Evolutionary conservation across 2,113 vertebrate species (phyloP).

Genomic region (Malurus elegans): DNA sequence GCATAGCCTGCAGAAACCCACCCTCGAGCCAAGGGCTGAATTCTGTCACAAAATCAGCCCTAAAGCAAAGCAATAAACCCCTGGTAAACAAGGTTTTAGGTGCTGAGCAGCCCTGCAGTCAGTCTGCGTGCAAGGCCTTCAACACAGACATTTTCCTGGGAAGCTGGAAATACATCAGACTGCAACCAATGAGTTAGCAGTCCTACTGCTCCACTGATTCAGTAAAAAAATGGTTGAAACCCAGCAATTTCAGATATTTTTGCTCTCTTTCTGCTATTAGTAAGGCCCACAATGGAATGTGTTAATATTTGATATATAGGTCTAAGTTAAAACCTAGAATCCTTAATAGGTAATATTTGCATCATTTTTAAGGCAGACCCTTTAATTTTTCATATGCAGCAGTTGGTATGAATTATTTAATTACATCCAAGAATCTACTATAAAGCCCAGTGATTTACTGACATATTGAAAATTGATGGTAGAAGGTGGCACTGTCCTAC

Average conservation of each 20-base stretch:
- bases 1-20: fast-evolving
- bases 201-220: background rate
- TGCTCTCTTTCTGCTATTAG: background rate
- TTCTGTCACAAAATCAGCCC: background rate
- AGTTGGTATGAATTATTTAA: background rate
- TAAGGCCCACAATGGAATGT: background rate
- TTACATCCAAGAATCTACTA: background rate
- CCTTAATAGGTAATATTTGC: background rate
- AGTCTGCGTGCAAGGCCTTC: fast-evolving
- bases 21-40: background rate
- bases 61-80: background rate
- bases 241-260: background rate
- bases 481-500: background rate
- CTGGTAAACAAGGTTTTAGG: background rate
- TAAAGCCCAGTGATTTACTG: background rate
- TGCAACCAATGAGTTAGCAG: background rate
- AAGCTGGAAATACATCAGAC: background rate
- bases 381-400: background rate
- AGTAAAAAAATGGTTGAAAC: background rate
- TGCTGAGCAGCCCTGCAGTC: background rate
- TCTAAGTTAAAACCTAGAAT: background rate
- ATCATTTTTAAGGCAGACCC: background rate
- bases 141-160: background rate
- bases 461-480: background rate
- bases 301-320: background rate